These are phyloP conservation scores for Rhynchotus rufescens DNA, from an alignment of 2,797 vertebrate genomes.

Conservation along the genomic window DNA sequence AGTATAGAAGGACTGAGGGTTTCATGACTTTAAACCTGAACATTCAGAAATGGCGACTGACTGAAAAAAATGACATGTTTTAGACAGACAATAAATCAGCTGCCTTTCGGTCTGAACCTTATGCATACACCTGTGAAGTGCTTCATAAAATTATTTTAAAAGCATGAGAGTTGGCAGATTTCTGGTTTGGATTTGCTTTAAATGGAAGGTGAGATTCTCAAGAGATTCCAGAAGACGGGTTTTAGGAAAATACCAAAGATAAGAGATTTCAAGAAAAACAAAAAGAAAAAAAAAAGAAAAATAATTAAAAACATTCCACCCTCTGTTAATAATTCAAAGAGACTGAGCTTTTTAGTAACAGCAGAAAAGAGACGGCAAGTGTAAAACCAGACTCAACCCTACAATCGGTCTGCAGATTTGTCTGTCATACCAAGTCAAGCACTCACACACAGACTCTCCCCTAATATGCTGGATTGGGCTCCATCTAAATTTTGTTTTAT, in stretches of 20 bases:
- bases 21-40: not conserved
- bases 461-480: not conserved
- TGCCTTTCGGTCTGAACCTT: not conserved
- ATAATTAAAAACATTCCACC: rapidly evolving
- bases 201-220: not conserved
- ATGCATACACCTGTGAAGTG: not conserved
- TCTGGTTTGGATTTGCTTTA: not conserved
- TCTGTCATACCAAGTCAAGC: rapidly evolving
- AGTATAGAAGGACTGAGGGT: rapidly evolving
- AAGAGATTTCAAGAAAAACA: not conserved
- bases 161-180: not conserved
- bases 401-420: rapidly evolving
- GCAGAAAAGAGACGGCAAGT: not conserved
- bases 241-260: not conserved
- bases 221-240: not conserved
- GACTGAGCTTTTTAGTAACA: not conserved
- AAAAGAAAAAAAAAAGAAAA: not conserved
- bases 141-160: not conserved
- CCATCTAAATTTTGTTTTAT: not conserved
- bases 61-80: not conserved
- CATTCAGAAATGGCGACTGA: not conserved
- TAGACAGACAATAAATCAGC: not conserved
- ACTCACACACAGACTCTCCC: not conserved
- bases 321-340: not conserved
- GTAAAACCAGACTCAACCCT: not conserved